Percentiles rank a stretch among this genome's conserved stretches.
phyloP scores from a whole-genome alignment of 2,888 invertebrate genomes.

The Auanema sp. region DNA sequence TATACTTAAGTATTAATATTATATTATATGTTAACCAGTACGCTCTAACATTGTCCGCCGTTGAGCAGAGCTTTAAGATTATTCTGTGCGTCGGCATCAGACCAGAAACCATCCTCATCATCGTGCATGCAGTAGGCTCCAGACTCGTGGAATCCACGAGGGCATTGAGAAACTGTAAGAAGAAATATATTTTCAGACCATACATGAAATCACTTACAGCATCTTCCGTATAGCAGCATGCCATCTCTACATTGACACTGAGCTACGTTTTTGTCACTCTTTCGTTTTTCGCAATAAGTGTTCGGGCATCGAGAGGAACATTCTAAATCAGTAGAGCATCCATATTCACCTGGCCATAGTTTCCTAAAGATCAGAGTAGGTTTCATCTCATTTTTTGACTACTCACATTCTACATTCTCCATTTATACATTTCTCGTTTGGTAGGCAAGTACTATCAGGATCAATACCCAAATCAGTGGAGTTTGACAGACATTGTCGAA shows the following conservation, averaged over 20 bases:
- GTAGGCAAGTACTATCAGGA: slow-evolving; percentile 59
- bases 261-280: slow-evolving; percentile 53
- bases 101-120: slow-evolving; percentile 60
- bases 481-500: slow-evolving; percentile 43
- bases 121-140: slow-evolving; percentile 58
- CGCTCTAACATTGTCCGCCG: slow-evolving; percentile 46
- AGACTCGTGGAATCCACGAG: slow-evolving; percentile 55
- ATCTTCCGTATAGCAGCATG: slow-evolving; percentile 58
- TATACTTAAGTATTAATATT: too few species aligned
- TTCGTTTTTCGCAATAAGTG: slow-evolving; percentile 57
- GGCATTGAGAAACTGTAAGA: slow-evolving; percentile 55
- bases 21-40: background rate
- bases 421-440: slow-evolving; percentile 60
- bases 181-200: background rate
- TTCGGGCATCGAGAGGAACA: slow-evolving; percentile 56
- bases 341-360: slow-evolving; percentile 62
- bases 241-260: slow-evolving; percentile 60
- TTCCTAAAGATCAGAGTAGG: slow-evolving; percentile 38
- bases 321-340: slow-evolving; percentile 53
- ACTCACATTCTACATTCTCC: slow-evolving; percentile 57
- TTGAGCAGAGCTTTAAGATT: slow-evolving; percentile 52
- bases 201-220: slow-evolving; percentile 44
- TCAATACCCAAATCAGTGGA: slow-evolving; percentile 40
- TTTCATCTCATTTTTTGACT: background rate
- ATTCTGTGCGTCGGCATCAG: slow-evolving; percentile 53